These are phyloP conservation scores for Sthenelais limicola DNA, from an alignment of 2,888 invertebrate genomes.

Conservation along the genomic window DNA sequence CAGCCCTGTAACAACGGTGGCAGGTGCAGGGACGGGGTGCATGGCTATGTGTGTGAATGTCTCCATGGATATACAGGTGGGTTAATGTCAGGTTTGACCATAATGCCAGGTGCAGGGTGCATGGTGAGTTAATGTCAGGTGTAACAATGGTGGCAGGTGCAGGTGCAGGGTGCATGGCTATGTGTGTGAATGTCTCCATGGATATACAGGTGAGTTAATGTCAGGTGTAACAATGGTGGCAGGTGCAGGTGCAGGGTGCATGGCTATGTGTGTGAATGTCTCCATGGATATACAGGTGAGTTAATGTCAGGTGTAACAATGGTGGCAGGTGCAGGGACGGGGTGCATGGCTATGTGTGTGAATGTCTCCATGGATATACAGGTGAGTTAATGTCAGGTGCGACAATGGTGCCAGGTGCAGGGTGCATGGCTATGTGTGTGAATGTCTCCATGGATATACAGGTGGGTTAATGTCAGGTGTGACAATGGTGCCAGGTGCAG, in stretches of 20 bases:
- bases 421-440: neutral
- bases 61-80: slow-evolving; percentile 39
- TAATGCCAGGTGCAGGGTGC: too few species aligned
- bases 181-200: too few species aligned
- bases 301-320: too few species aligned
- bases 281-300: slow-evolving; percentile 39
- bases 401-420: neutral
- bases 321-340: neutral
- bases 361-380: too few species aligned
- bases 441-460: too few species aligned
- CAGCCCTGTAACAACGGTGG: slow-evolving; percentile 65
- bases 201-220: slow-evolving; percentile 80
- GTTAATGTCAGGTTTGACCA: too few species aligned
- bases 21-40: slow-evolving; percentile 26
- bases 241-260: slow-evolving; percentile 20
- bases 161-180: neutral
- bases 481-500: slow-evolving; percentile 1
- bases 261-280: slow-evolving; percentile 43
- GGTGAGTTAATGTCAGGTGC: slow-evolving; percentile 8
- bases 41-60: slow-evolving; percentile 43
- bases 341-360: neutral
- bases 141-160: neutral
- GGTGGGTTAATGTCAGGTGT: slow-evolving; percentile 8
- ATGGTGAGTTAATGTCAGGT: too few species aligned
- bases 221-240: slow-evolving; percentile 66